Evolutionary conservation across 53 echinoderm and acorn worm species (phyloP).

Genomic region (Temnopleurus reevesii): DNA sequence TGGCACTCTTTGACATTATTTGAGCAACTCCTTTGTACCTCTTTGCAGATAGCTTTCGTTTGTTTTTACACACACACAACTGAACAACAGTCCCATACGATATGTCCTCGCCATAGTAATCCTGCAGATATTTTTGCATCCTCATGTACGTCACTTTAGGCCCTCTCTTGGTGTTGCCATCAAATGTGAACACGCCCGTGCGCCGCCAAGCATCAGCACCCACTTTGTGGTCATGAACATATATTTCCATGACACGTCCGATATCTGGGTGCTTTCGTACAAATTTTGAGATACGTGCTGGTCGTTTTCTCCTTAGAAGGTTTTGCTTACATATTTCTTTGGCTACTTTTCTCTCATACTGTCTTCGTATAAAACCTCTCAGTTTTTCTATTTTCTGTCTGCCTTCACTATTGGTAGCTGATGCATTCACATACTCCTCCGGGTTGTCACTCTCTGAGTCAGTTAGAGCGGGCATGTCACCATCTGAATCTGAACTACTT

Average conservation of each 20-base stretch:
- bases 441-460: constrained; percentile 51
- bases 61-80: constrained; percentile 56
- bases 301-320: neutral
- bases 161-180: neutral
- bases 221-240: neutral
- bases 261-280: constrained; percentile 28
- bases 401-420: neutral
- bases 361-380: neutral
- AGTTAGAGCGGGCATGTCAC: neutral
- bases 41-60: constrained; percentile 59
- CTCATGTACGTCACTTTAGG: constrained; percentile 57
- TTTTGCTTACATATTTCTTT: neutral
- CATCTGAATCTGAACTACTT: neutral
- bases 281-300: constrained; percentile 4
- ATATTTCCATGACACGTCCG: constrained; percentile 52
- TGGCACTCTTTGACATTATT: constrained; percentile 51
- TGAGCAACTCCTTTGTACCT: constrained; percentile 66
- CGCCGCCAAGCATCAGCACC: neutral
- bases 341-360: neutral
- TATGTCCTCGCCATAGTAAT: constrained; percentile 37
- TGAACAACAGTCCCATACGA: constrained; percentile 70
- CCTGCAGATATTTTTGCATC: constrained; percentile 45
- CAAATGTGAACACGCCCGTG: neutral
- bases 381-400: neutral
- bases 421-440: constrained; percentile 2